Evolutionary conservation across 2,113 vertebrate genomes (phyloP).

Genomic region (Phaethon lepturus): DNA sequence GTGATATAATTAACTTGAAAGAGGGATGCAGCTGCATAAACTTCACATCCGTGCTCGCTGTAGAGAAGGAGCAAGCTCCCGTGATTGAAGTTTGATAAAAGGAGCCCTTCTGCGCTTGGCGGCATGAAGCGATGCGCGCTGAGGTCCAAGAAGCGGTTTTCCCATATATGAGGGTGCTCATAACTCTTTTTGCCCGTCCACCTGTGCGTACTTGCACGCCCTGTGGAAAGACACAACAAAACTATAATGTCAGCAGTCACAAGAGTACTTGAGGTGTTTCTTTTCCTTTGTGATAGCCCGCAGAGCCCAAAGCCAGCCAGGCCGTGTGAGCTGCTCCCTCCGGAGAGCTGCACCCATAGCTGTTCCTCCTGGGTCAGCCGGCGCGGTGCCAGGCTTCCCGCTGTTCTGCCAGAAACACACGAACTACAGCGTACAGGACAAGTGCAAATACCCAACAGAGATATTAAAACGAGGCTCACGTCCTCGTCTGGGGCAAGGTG

Average conservation of each 20-base stretch:
- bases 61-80: neutral
- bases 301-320: accelerated
- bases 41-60: neutral
- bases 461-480: neutral
- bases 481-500: neutral
- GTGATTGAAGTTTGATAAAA: neutral
- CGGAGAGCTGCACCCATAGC: neutral
- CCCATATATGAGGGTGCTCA: neutral
- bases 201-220: neutral
- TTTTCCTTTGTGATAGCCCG: neutral
- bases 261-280: neutral
- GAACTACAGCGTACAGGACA: neutral
- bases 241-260: neutral
- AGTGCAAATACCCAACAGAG: neutral
- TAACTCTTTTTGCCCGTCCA: neutral
- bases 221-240: neutral
- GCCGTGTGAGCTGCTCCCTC: neutral
- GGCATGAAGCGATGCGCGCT: accelerated
- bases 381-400: accelerated
- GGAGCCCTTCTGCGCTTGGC: neutral
- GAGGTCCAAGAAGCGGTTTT: neutral
- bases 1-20: conserved; percentile 49
- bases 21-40: conserved; percentile 41
- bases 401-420: neutral
- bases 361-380: neutral